Conservation (phyloP, 2,888 invertebrate species). For the Gerosis bhagava region DNA sequence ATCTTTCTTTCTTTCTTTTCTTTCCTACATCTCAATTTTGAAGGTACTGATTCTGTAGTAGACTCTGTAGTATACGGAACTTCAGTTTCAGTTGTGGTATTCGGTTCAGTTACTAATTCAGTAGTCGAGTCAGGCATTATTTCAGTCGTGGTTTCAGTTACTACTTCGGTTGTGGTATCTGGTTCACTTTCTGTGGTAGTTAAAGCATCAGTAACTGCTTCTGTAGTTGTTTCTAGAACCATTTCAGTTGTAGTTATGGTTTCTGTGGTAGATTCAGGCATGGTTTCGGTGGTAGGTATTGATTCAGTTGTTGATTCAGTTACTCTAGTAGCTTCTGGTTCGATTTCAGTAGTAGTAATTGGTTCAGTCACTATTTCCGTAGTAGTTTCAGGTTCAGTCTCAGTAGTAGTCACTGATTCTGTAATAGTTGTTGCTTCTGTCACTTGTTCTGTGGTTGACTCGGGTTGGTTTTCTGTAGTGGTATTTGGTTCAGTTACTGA, state of each 20-base stretch:
- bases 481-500: neutral
- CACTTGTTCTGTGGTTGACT: neutral
- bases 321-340: neutral
- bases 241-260: neutral
- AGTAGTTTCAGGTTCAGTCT: neutral
- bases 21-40: too few species aligned
- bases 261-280: neutral
- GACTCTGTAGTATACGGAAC: too few species aligned
- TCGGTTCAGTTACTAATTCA: too few species aligned
- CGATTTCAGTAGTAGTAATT: neutral
- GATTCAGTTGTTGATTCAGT: neutral
- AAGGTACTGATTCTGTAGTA: too few species aligned
- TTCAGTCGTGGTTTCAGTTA: neutral
- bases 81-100: too few species aligned
- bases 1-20: too few species aligned
- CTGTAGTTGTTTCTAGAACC: too few species aligned
- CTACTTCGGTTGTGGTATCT: neutral
- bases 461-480: slow-evolving; percentile 1
- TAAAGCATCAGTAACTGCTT: too few species aligned
- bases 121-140: too few species aligned
- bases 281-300: neutral
- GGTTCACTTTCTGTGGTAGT: too few species aligned
- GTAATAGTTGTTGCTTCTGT: neutral
- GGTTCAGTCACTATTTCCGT: neutral
- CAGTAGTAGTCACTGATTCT: neutral